These are phyloP conservation scores for Otolemur crassicaudatus DNA, from an alignment of 2,797 vertebrate species.

Conservation along the genomic window DNA sequence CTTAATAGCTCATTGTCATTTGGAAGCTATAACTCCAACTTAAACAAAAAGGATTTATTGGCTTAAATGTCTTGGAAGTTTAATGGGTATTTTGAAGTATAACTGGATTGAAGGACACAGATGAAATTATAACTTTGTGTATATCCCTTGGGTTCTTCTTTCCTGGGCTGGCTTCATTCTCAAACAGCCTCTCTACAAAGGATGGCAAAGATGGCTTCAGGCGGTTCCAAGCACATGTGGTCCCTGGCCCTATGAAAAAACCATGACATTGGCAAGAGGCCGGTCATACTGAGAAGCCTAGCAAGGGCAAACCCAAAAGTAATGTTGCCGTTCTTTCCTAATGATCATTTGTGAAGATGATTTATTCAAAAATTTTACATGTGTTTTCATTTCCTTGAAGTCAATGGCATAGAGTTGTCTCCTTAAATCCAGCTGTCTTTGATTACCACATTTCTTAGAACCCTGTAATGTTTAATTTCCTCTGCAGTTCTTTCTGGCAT, in stretches of 20 bases:
- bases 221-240: slow-evolving; percentile 19
- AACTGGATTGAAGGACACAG: background rate
- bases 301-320: slow-evolving; percentile 49
- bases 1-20: slow-evolving; percentile 34
- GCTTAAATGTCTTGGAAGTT: slow-evolving; percentile 24
- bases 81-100: slow-evolving; percentile 30
- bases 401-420: slow-evolving; percentile 63
- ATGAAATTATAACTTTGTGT: slow-evolving; percentile 42
- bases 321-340: slow-evolving; percentile 15
- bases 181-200: slow-evolving; percentile 12
- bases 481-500: slow-evolving; percentile 73
- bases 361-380: slow-evolving; percentile 58
- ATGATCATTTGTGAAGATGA: slow-evolving; percentile 64
- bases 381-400: slow-evolving; percentile 78
- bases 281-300: slow-evolving; percentile 23
- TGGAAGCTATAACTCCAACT: slow-evolving; percentile 29
- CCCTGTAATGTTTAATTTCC: slow-evolving; percentile 80
- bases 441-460: slow-evolving; percentile 84
- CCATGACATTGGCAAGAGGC: background rate
- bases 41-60: background rate
- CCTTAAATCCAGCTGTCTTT: slow-evolving; percentile 85
- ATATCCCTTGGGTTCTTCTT: slow-evolving; percentile 52
- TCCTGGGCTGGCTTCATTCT: slow-evolving; percentile 34
- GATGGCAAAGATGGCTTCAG: slow-evolving; percentile 25
- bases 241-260: background rate